Conservation (phyloP, 2,888 invertebrate species). For the Phytoseiulus persimilis region DNA sequence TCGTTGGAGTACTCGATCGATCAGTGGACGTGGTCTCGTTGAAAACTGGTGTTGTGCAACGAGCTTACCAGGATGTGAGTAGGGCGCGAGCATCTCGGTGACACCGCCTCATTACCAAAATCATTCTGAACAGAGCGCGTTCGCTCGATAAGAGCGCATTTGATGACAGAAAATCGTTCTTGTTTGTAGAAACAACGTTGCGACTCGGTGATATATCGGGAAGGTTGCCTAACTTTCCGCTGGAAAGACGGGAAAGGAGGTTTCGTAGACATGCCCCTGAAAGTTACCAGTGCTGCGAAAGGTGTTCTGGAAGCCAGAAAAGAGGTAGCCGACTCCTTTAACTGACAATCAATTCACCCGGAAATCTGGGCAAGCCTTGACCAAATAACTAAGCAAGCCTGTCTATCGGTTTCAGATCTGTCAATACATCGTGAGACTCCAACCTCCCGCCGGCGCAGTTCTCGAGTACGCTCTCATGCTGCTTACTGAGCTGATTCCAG, state of each 20-base stretch:
- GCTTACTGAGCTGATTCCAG: no score
- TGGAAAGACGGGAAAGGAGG: neutral
- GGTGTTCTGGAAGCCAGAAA: neutral
- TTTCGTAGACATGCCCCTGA: neutral
- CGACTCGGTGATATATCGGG: neutral
- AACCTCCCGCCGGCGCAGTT: neutral
- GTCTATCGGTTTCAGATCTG: neutral
- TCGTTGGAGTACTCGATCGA: neutral
- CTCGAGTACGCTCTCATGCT: neutral
- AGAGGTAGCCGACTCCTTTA: neutral
- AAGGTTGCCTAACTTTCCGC: neutral
- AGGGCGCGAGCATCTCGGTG: neutral
- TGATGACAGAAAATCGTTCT: neutral
- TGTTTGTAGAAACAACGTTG: neutral
- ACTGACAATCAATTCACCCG: neutral
- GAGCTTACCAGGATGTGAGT: conserved; percentile 33
- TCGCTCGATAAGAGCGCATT: neutral
- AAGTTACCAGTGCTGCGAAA: neutral
- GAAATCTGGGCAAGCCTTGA: neutral
- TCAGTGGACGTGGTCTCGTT: conserved; percentile 11
- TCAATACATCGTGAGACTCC: neutral
- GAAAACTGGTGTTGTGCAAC: conserved; percentile 6
- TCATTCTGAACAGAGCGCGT: neutral
- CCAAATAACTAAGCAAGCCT: neutral
- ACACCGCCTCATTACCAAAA: neutral